Evolutionary conservation across 2,888 invertebrate species (phyloP).

Genomic region (Antheraea yamamai): DNA sequence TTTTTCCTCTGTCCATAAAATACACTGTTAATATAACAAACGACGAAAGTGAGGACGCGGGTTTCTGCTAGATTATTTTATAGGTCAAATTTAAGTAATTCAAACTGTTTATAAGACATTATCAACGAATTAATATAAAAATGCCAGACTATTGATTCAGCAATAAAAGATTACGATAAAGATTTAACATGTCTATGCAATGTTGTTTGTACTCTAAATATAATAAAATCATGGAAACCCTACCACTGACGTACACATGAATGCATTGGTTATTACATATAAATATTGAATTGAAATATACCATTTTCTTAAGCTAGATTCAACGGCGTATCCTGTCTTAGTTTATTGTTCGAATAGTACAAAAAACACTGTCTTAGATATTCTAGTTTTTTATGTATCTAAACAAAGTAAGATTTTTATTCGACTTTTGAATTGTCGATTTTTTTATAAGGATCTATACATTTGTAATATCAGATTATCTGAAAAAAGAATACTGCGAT

Average conservation of each 20-base stretch:
- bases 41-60: too few relatives aligned
- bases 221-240: conserved; percentile 40
- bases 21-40: too few relatives aligned
- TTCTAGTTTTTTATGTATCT: neutral
- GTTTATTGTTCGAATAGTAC: conserved; percentile 4
- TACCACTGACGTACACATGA: conserved; percentile 50
- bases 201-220: neutral
- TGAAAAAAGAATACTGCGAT: too few relatives aligned
- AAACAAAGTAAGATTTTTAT: neutral
- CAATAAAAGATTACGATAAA: too few relatives aligned
- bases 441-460: neutral
- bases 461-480: neutral
- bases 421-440: neutral
- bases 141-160: too few relatives aligned
- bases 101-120: too few relatives aligned
- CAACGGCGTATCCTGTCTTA: conserved; percentile 26
- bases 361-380: neutral
- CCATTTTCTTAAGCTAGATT: conserved; percentile 64
- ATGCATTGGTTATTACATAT: conserved; percentile 48
- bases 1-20: too few relatives aligned
- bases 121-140: too few relatives aligned
- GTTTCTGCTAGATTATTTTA: too few relatives aligned
- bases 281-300: conserved; percentile 64
- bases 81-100: too few relatives aligned
- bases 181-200: too few relatives aligned